Evolutionary conservation across 1,140 invertebrate genomes (phyloP).

Genomic region (Zelostemma sp.): DNA sequence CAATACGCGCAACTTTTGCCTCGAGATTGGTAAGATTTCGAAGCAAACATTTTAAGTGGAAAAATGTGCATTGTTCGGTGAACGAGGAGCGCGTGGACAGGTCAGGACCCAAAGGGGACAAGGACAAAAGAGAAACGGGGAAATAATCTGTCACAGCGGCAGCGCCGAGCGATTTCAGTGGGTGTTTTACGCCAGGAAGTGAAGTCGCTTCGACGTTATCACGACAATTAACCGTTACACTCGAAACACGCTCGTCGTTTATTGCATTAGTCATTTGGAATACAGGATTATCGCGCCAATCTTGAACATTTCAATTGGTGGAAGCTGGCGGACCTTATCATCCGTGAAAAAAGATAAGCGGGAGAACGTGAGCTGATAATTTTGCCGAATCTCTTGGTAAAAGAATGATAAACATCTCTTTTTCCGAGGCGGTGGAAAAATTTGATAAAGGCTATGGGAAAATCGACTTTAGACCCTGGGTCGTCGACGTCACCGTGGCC

Average conservation of each 20-base stretch:
- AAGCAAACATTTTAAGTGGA: too few species aligned
- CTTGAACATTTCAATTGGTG: constrained; percentile 28
- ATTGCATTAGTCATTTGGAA: not conserved
- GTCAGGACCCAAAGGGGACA: constrained; percentile 28
- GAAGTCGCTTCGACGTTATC: constrained; percentile 32
- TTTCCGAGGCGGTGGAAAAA: too few species aligned
- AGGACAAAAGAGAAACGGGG: constrained; percentile 38
- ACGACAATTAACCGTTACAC: constrained; percentile 37
- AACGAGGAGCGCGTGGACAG: not conserved
- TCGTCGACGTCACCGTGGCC: not conserved
- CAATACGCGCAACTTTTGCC: not conserved
- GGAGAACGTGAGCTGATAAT: too few species aligned
- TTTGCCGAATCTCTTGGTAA: too few species aligned
- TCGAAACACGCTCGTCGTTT: constrained; percentile 9
- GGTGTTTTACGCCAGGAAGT: constrained; percentile 24
- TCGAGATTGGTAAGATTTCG: too few species aligned
- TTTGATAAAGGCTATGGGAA: not conserved
- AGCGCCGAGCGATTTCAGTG: constrained; percentile 22
- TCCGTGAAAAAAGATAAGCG: too few species aligned
- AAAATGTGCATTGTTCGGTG: not conserved
- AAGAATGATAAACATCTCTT: too few species aligned
- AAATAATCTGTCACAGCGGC: constrained; percentile 40
- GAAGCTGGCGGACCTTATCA: constrained; percentile 2
- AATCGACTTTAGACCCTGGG: not conserved
- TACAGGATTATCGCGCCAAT: constrained; percentile 18